A percentile compares a stretch with the other conserved stretches of the same genome.
Conservation (phyloP, 2,113 vertebrate species). For the Lagopus muta region DNA sequence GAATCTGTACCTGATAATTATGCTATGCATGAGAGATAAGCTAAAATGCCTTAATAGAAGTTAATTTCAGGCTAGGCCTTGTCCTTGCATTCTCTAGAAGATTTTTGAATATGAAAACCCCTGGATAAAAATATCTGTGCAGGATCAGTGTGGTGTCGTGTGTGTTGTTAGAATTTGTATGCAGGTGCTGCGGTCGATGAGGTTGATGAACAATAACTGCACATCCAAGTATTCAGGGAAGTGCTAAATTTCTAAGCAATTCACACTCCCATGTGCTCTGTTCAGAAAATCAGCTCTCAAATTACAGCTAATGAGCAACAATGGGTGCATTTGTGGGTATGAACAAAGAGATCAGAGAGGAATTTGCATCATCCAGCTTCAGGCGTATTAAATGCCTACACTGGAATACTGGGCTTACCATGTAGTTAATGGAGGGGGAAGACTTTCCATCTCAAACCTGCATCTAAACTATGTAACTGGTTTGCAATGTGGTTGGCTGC, state of each 20-base stretch:
- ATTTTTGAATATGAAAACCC: not conserved
- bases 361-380: slow-evolving; percentile 14
- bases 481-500: not conserved
- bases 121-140: not conserved
- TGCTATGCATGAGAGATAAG: not conserved
- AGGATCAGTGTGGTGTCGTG: not conserved
- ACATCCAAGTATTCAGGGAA: not conserved
- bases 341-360: slow-evolving; percentile 23
- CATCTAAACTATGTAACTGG: not conserved
- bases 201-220: not conserved
- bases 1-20: not conserved
- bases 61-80: not conserved
- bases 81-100: not conserved
- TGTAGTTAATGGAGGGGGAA: not conserved
- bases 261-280: not conserved
- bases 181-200: not conserved
- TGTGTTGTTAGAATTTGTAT: rapidly evolving
- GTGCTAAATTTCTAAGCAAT: not conserved
- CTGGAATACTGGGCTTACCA: not conserved
- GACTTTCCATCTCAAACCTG: not conserved
- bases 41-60: not conserved
- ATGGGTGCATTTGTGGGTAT: slow-evolving; percentile 10
- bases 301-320: slow-evolving; percentile 21
- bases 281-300: not conserved
- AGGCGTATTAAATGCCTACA: not conserved